These are phyloP conservation scores for Chaetorhynchus papuensis DNA, from an alignment of 2,113 vertebrate species.

Conservation along the genomic window DNA sequence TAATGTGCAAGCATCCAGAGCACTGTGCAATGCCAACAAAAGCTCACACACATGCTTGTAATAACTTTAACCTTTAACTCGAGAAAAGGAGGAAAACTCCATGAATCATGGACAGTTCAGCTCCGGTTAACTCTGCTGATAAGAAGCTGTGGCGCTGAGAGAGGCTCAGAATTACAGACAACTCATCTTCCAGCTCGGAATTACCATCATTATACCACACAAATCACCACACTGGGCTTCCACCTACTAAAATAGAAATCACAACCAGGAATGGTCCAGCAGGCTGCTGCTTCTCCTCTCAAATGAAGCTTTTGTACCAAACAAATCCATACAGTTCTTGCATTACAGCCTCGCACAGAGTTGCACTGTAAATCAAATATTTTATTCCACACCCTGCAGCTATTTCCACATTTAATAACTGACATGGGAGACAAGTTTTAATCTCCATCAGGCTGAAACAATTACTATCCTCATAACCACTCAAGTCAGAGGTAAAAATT, in stretches of 20 bases:
- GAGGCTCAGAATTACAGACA: conserved; percentile 36
- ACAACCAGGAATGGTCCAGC: background rate
- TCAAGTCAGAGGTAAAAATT: conserved; percentile 27
- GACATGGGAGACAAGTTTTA: conserved; percentile 57
- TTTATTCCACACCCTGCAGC: conserved; percentile 35
- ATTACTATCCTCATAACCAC: conserved; percentile 29
- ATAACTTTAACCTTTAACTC: conserved; percentile 5
- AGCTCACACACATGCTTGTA: background rate
- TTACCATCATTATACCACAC: conserved; percentile 7
- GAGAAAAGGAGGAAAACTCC: background rate
- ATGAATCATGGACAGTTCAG: background rate
- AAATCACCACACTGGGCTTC: conserved; percentile 7
- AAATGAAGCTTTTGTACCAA: conserved; percentile 41
- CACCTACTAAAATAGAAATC: conserved; percentile 36
- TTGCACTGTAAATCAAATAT: conserved; percentile 29
- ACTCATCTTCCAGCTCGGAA: conserved; percentile 30
- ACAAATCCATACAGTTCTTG: conserved; percentile 1
- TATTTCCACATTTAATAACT: conserved; percentile 56
- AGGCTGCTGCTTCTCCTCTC: background rate
- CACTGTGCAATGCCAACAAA: background rate
- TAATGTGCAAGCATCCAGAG: conserved; percentile 1
- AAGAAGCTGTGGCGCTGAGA: background rate
- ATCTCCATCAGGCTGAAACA: conserved; percentile 44
- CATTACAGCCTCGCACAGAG: background rate
- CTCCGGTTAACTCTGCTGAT: background rate